phyloP scores from a whole-genome alignment of 2,888 invertebrate genomes.

The Drosophila antonietae region DNA sequence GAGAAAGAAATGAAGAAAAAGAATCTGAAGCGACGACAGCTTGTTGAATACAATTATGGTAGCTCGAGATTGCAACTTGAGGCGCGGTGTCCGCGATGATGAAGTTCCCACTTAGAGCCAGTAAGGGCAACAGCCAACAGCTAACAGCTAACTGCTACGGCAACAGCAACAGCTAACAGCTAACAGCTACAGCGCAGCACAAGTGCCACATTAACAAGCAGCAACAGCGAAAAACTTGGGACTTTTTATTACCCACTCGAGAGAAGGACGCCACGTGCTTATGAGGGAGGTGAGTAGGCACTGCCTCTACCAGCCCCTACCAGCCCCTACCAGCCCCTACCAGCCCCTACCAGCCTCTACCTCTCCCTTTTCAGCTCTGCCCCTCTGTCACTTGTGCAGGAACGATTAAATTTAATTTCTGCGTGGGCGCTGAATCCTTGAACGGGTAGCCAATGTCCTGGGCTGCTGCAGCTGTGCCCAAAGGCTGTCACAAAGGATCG shows the following conservation, averaged over 20 bases:
- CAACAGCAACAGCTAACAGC: not conserved
- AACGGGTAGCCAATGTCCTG: conserved; percentile 39
- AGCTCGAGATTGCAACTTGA: conserved; percentile 70
- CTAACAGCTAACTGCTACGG: not conserved
- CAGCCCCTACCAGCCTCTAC: not conserved
- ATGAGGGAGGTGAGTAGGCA: conserved; percentile 3
- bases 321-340: not conserved
- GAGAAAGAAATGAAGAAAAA: not conserved
- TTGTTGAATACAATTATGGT: conserved; percentile 78
- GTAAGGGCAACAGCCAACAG: conserved; percentile 40
- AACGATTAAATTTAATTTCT: conserved; percentile 74
- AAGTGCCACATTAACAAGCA: conserved; percentile 1
- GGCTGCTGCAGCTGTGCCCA: conserved; percentile 37
- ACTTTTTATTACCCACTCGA: conserved; percentile 71
- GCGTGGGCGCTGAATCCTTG: conserved; percentile 52
- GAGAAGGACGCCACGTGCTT: conserved; percentile 36
- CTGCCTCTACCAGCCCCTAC: not conserved
- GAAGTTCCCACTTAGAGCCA: conserved; percentile 73
- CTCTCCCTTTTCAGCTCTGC: not conserved
- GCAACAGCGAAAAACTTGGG: conserved; percentile 63
- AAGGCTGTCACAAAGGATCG: conserved; percentile 66
- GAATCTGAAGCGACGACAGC: conserved; percentile 72
- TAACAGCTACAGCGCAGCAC: not conserved
- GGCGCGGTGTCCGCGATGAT: conserved; percentile 64
- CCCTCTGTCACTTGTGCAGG: conserved; percentile 6